These are phyloP conservation scores for Tenualosa ilisha DNA, from an alignment of 2,797 vertebrate species.

Conservation along the genomic window DNA sequence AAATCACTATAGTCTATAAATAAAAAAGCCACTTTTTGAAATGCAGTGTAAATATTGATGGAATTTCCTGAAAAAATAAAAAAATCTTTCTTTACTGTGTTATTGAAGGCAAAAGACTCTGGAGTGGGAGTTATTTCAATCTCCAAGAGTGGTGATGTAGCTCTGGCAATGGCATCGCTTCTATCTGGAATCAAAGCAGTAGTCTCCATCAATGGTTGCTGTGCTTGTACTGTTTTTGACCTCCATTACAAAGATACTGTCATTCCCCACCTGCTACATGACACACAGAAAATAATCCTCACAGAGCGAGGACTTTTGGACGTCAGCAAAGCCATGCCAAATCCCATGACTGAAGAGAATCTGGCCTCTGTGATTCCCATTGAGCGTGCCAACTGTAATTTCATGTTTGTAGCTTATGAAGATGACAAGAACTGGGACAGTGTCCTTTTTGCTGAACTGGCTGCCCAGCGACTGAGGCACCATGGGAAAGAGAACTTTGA, in stretches of 20 bases:
- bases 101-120: conserved; percentile 77
- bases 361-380: conserved; percentile 69
- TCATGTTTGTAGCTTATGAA: conserved; percentile 68
- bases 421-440: conserved; percentile 83
- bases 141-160: conserved; percentile 84
- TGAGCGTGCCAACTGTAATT: conserved; percentile 63
- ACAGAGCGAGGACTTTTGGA: conserved; percentile 66
- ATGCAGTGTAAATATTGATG: no score
- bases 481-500: conserved; percentile 80
- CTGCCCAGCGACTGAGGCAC: conserved; percentile 70
- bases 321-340: conserved; percentile 63
- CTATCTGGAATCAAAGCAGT: conserved; percentile 81
- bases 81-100: background rate
- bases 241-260: conserved; percentile 74
- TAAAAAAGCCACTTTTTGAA: no score
- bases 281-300: conserved; percentile 40
- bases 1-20: no score
- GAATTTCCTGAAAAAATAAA: no score
- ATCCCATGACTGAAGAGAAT: conserved; percentile 71
- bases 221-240: conserved; percentile 71
- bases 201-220: conserved; percentile 76
- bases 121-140: conserved; percentile 84
- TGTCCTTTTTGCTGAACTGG: conserved; percentile 72
- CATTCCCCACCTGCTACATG: conserved; percentile 65
- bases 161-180: conserved; percentile 84